Conservation (phyloP, 1,140 invertebrate species). For the Ridgeia piscesae region DNA sequence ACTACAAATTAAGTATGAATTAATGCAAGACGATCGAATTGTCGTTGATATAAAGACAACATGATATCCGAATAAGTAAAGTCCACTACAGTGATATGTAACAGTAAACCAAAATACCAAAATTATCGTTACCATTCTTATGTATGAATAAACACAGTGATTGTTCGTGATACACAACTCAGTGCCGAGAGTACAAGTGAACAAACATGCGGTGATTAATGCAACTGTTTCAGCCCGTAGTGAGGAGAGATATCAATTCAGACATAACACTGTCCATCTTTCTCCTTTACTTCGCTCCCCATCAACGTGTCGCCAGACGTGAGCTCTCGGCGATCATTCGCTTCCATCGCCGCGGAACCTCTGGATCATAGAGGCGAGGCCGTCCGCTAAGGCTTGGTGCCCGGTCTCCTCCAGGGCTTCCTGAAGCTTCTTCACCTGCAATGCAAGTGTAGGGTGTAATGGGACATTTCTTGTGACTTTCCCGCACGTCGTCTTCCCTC, state of each 20-base stretch:
- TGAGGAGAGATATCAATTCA: too few relatives aligned
- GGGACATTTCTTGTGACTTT: background rate
- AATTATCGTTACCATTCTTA: background rate
- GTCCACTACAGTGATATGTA: background rate
- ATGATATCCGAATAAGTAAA: background rate
- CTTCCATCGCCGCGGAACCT: too few relatives aligned
- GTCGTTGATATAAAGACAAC: background rate
- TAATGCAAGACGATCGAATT: background rate
- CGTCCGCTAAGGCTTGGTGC: too few relatives aligned
- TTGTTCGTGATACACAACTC: background rate
- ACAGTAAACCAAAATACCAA: background rate
- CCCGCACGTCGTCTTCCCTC: too few relatives aligned
- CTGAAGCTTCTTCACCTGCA: background rate
- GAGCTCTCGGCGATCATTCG: too few relatives aligned
- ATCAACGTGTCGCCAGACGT: too few relatives aligned
- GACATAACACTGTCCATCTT: too few relatives aligned
- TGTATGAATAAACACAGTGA: background rate
- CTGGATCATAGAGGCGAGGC: too few relatives aligned
- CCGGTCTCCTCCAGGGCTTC: background rate
- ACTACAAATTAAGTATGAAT: too few relatives aligned
- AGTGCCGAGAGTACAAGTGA: background rate
- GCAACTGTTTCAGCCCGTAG: background rate
- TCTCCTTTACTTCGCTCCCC: too few relatives aligned
- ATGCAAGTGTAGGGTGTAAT: background rate
- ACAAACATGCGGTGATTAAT: background rate